Percentiles rank a stretch among this genome's conserved stretches.
Conservation (phyloP, 2,888 invertebrate genomes). For the Neria commutata region DNA sequence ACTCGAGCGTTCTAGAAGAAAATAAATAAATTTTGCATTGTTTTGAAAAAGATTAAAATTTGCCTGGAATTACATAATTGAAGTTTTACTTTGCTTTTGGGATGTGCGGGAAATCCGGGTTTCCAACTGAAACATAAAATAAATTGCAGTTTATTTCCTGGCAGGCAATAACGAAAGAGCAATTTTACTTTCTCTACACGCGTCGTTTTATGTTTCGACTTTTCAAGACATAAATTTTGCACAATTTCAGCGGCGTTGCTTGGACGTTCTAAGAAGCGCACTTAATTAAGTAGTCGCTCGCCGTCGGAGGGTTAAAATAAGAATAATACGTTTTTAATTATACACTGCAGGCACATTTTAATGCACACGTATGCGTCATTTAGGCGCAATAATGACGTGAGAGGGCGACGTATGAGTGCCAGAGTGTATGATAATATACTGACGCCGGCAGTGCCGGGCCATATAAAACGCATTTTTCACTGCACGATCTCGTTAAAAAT, state of each 20-base stretch:
- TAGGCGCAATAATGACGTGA: not conserved
- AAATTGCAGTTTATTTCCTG: too few relatives aligned
- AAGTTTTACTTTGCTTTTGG: slow-evolving; percentile 32
- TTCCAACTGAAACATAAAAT: too few relatives aligned
- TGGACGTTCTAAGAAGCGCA: too few relatives aligned
- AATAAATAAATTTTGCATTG: not conserved
- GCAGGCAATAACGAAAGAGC: too few relatives aligned
- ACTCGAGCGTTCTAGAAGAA: not conserved
- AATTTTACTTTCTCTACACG: too few relatives aligned
- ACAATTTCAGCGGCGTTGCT: too few relatives aligned
- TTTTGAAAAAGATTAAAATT: not conserved
- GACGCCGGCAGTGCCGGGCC: too few relatives aligned
- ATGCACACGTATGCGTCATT: not conserved
- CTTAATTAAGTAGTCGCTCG: not conserved
- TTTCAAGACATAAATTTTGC: too few relatives aligned
- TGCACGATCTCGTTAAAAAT: too few relatives aligned
- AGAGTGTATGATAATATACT: not conserved
- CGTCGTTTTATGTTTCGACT: too few relatives aligned
- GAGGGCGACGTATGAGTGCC: not conserved
- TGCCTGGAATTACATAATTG: slow-evolving; percentile 37
- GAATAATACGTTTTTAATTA: slow-evolving; percentile 45
- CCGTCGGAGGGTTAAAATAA: slow-evolving; percentile 12
- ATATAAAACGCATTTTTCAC: too few relatives aligned
- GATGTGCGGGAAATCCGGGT: too few relatives aligned
- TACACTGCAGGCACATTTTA: slow-evolving; percentile 24